Percentiles rank a stretch among this genome's conserved stretches.
phyloP scores from a whole-genome alignment of 2,113 vertebrate genomes.

The Pholis gunnellus region DNA sequence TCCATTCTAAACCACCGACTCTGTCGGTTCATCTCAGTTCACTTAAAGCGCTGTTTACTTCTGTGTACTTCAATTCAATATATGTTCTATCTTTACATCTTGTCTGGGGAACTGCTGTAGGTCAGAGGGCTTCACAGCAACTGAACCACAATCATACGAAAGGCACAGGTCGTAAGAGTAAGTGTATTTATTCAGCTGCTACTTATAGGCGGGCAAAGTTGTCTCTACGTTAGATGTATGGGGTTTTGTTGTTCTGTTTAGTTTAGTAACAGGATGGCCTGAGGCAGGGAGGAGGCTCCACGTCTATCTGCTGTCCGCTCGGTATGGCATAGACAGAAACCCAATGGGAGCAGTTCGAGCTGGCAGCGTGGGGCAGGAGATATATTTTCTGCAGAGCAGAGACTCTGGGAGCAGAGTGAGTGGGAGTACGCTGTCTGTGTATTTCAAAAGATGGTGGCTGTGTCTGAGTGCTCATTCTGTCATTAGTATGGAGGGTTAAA shows the following conservation, averaged over 20 bases:
- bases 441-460: slow-evolving; percentile 68
- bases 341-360: slow-evolving; percentile 57
- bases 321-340: slow-evolving; percentile 52
- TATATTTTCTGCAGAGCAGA: slow-evolving; percentile 69
- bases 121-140: slow-evolving; percentile 9
- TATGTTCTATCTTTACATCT: slow-evolving; percentile 24
- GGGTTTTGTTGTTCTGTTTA: slow-evolving; percentile 51
- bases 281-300: slow-evolving; percentile 45
- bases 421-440: slow-evolving; percentile 69
- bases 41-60: neutral
- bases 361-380: slow-evolving; percentile 52
- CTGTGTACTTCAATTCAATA: neutral
- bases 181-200: slow-evolving; percentile 30
- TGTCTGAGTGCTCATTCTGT: slow-evolving; percentile 63
- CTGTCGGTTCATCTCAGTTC: slow-evolving; percentile 10
- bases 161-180: slow-evolving; percentile 5
- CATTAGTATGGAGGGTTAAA: slow-evolving; percentile 67
- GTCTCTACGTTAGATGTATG: slow-evolving; percentile 37
- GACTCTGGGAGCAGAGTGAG: slow-evolving; percentile 61
- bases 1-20: neutral
- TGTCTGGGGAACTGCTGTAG: neutral
- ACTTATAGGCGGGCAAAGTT: slow-evolving; percentile 19
- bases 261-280: slow-evolving; percentile 50
- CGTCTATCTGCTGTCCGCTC: slow-evolving; percentile 60
- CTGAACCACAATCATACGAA: slow-evolving; percentile 15